These are phyloP conservation scores for Cephalotes varians DNA, from an alignment of 2,888 invertebrate genomes.

Conservation along the genomic window DNA sequence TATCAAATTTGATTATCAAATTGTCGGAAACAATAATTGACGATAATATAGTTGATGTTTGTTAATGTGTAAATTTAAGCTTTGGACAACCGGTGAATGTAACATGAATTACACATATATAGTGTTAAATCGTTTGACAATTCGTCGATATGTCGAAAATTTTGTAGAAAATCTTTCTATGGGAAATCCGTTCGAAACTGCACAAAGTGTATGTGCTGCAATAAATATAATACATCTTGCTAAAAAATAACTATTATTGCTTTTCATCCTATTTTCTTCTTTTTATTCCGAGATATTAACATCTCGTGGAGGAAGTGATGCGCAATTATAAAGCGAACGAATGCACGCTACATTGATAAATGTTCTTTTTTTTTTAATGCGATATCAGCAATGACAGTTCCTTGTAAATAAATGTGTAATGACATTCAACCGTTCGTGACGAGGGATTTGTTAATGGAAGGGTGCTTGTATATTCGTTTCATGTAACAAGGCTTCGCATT, in stretches of 20 bases:
- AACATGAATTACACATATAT: not conserved
- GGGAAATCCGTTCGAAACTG: not conserved
- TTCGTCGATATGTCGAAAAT: not conserved
- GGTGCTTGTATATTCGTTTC: conserved; percentile 18
- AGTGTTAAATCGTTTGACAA: not conserved
- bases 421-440: not conserved
- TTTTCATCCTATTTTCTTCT: not conserved
- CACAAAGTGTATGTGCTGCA: conserved; percentile 2
- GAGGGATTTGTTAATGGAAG: conserved; percentile 30
- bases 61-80: not conserved
- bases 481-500: conserved; percentile 13
- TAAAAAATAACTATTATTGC: not conserved
- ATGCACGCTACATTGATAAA: not conserved
- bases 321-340: not conserved
- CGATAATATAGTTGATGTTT: not conserved
- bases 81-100: not conserved
- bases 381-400: not conserved
- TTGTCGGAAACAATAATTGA: not conserved
- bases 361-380: not conserved
- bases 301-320: not conserved
- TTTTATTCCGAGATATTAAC: not conserved
- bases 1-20: not conserved
- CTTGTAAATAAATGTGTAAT: conserved; percentile 13
- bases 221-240: conserved; percentile 17
- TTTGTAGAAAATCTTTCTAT: not conserved